These are phyloP conservation scores for Cepaea nemoralis DNA, from an alignment of 1,140 invertebrate genomes.

Conservation along the genomic window DNA sequence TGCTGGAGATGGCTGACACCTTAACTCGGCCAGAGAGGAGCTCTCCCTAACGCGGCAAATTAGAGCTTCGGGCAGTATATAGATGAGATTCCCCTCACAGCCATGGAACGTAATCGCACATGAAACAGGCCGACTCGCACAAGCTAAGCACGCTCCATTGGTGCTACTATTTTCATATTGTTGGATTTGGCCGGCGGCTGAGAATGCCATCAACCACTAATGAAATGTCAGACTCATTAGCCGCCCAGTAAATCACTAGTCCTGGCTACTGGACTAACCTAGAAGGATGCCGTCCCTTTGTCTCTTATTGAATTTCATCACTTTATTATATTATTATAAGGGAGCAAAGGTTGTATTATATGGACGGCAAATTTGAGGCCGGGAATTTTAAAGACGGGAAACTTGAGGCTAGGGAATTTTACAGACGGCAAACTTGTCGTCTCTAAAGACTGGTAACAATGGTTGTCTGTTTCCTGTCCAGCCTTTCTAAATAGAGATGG, in stretches of 20 bases:
- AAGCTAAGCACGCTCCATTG: neutral
- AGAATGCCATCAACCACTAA: conserved; percentile 3
- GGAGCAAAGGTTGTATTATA: conserved; percentile 5
- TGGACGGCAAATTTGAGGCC: neutral
- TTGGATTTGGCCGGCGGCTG: neutral
- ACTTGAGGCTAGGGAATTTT: too few relatives aligned
- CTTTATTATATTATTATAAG: conserved; percentile 7
- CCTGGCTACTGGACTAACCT: neutral
- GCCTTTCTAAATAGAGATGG: too few relatives aligned
- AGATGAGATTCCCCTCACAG: neutral
- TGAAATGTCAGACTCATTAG: conserved; percentile 16
- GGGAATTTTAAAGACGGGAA: neutral
- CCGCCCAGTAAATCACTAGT: neutral
- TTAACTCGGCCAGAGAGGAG: neutral
- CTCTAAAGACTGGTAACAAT: too few relatives aligned
- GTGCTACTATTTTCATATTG: conserved; percentile 15
- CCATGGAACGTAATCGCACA: neutral
- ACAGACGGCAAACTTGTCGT: too few relatives aligned
- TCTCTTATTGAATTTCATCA: conserved; percentile 8
- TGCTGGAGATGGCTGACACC: neutral
- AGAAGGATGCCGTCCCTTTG: conserved; percentile 3
- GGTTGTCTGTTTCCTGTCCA: too few relatives aligned
- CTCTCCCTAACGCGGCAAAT: neutral
- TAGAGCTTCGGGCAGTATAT: neutral
- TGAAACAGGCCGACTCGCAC: conserved; percentile 3